Base-by-base conservation (phyloP, 2,113 vertebrate genomes). In the Microtus pennsylvanicus region DNA sequence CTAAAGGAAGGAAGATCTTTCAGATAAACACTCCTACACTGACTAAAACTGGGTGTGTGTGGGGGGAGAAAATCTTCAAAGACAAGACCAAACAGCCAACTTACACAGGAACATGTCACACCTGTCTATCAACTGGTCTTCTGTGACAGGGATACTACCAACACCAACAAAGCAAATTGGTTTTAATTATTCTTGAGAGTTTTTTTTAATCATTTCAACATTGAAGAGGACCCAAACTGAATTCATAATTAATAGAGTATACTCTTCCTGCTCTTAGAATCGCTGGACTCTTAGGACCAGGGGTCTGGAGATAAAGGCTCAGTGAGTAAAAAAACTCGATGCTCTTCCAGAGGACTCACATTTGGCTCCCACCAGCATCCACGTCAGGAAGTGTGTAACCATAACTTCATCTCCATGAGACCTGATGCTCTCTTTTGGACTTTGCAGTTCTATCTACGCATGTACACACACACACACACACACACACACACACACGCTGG, bases 241-340 rank as follows among this genome's bases (percentile, higher is more conserved):
- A 94, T 42, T 93, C 75, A 95, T 28, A 74, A 50, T 93, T 90
- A 92, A 94, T 50, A 78, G 6, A 92, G 21, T 24, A n/a, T 47
- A 42, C 38, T 89, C 50, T 88, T 8, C 52, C n/a, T 75, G 21
- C 22, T 50, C 67, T 67, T 76, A 55, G 26, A 33, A 89, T 70
- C 89, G 17, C 87, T 88, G 87, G 67, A 33, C 67, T 33, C 67
- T 16, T 30, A 30, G 65, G 30, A 67, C 12, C 81, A 94, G 61
- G n/a, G 5, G 7, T 19, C 38, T 85, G 58, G 82, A 85, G 38
- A 42, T 17, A 65, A 17, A 28, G 5, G 24, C 55, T 63, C 80
- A 82, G 35, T 28, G 24, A 6, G 7, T 38, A 26, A 38, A 11
- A 61, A n/a, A 38, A 8, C n/a, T 61, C 16, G 80, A 22, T 61